Conservation (phyloP, 2,888 invertebrate genomes). For the Agonopterix heracliana region DNA sequence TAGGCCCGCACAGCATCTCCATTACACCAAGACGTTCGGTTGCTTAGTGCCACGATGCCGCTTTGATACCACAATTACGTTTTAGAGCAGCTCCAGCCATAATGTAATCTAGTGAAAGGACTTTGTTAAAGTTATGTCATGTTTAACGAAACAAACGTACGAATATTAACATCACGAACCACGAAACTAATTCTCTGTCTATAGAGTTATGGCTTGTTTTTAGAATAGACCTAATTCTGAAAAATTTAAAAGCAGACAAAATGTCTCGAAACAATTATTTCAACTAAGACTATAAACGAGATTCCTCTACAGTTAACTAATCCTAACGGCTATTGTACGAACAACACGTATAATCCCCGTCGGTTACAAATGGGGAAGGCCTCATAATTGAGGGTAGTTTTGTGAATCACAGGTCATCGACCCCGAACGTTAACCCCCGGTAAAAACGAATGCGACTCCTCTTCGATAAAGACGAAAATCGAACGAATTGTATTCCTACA, state of each 20-base stretch:
- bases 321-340: neutral
- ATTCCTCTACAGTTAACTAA: no score
- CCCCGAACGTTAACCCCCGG: conserved; percentile 41
- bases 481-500: neutral
- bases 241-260: no score
- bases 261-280: no score
- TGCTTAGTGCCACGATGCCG: conserved; percentile 3
- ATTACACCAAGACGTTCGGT: conserved; percentile 26
- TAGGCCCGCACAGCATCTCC: conserved; percentile 50
- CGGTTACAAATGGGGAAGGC: conserved; percentile 42
- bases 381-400: conserved; percentile 48
- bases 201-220: no score
- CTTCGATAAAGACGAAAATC: conserved; percentile 4
- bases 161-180: no score
- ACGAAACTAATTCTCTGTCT: no score
- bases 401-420: conserved; percentile 53
- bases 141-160: no score
- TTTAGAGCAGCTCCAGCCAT: neutral
- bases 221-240: no score
- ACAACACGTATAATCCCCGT: conserved; percentile 28
- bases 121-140: neutral
- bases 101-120: neutral
- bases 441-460: conserved; percentile 14
- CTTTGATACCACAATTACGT: conserved; percentile 11
- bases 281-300: no score